phyloP scores from a whole-genome alignment of 2,797 vertebrate genomes.

The Gymnocypris eckloni region DNA sequence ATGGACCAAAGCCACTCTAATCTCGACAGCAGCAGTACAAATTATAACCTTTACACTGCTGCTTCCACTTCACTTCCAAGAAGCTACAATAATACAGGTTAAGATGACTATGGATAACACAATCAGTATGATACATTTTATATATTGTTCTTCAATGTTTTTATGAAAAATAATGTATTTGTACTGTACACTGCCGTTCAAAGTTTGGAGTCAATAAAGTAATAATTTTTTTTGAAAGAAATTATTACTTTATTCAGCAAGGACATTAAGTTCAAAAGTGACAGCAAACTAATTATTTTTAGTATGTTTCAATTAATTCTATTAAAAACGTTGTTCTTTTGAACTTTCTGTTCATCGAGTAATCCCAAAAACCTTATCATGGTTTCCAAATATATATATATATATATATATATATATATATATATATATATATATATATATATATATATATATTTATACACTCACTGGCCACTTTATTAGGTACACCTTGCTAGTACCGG shows the following conservation, averaged over 20 bases:
- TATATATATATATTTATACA: too few relatives aligned
- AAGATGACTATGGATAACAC: background rate
- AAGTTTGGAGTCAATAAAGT: background rate
- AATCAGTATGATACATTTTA: background rate
- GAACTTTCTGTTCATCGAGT: too few relatives aligned
- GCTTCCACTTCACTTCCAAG: background rate
- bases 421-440: too few relatives aligned
- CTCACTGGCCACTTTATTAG: too few relatives aligned
- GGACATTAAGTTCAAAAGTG: too few relatives aligned
- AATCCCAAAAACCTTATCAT: background rate
- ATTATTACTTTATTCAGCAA: too few relatives aligned
- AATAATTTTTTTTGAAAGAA: too few relatives aligned
- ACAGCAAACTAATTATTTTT: too few relatives aligned
- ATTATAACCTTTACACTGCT: conserved; percentile 1
- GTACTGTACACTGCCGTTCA: background rate
- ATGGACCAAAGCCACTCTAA: conserved; percentile 7
- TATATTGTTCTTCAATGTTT: background rate
- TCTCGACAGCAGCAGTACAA: background rate
- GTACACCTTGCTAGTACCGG: too few relatives aligned
- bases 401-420: too few relatives aligned
- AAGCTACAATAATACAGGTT: conserved; percentile 42
- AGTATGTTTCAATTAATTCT: too few relatives aligned
- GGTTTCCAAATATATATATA: background rate
- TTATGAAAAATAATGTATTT: background rate
- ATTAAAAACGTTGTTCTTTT: too few relatives aligned